These are phyloP conservation scores for Artemia sp. DNA, from an alignment of 2,888 invertebrate species.

Conservation along the genomic window DNA sequence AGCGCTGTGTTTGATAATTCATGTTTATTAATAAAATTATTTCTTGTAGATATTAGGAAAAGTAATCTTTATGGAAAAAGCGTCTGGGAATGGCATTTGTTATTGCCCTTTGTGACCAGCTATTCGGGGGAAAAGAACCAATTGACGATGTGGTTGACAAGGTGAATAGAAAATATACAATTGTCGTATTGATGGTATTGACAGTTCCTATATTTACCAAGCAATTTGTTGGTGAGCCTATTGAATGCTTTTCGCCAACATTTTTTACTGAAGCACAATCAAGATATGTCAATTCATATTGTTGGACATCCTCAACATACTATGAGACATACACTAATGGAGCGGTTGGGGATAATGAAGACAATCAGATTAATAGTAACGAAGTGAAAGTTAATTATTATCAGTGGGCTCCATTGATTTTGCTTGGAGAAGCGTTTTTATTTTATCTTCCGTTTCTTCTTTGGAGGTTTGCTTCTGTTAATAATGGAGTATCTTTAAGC, in stretches of 20 bases:
- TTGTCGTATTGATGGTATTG: slow-evolving; percentile 32
- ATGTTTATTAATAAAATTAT: too few relatives aligned
- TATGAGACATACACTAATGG: slow-evolving; percentile 27
- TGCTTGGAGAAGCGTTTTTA: slow-evolving; percentile 31
- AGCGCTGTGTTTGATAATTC: too few relatives aligned
- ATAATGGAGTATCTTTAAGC: slow-evolving; percentile 29
- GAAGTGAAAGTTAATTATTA: slow-evolving; percentile 29
- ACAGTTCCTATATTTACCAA: slow-evolving; percentile 34
- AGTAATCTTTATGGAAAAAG: too few relatives aligned
- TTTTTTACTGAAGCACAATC: slow-evolving; percentile 31
- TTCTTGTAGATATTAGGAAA: too few relatives aligned
- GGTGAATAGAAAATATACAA: slow-evolving; percentile 34
- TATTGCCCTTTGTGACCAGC: slow-evolving; percentile 29
- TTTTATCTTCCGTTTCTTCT: slow-evolving; percentile 33
- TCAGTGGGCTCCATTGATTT: slow-evolving; percentile 31
- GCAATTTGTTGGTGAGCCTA: slow-evolving; percentile 36
- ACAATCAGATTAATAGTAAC: slow-evolving; percentile 24
- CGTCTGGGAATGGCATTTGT: slow-evolving; percentile 25
- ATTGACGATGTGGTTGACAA: slow-evolving; percentile 35
- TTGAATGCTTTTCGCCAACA: slow-evolving; percentile 34
- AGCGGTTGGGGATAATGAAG: slow-evolving; percentile 21
- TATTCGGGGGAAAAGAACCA: slow-evolving; percentile 30
- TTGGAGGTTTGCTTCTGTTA: slow-evolving; percentile 31
- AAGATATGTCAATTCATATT: slow-evolving; percentile 30
- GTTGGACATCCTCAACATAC: slow-evolving; percentile 33